Base-by-base conservation (phyloP, 2,797 vertebrate genomes). In the Anguilla anguilla region DNA sequence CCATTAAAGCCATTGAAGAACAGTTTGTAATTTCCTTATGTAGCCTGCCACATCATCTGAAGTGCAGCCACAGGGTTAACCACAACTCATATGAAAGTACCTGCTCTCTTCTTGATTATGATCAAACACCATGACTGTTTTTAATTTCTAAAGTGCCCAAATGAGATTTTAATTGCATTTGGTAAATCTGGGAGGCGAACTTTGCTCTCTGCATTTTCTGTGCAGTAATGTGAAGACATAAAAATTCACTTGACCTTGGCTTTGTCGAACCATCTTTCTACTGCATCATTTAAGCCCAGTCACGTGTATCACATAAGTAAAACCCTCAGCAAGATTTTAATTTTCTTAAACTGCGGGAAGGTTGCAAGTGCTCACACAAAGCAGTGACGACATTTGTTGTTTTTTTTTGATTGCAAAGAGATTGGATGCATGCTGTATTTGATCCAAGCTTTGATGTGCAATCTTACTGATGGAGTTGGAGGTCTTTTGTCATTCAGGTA, bases 41-140 rank as follows among this genome's bases (percentile, higher is more conserved):
- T 74, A 61, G 51, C 51, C 19, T 53, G 35, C n/a, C 39, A 6
- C 22, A 35, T 49, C 25, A 0, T 64, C 10, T 85, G 67, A 59
- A 57, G 57, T 67, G 22, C 69, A 69, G 85, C 46, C 28, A 83
- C 57, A 83, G 49, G 86, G 82, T 1, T 57, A 84, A 87, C 39
- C 6, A 1, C 87, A 57, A 39, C 87, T 86, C 84, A 85, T 88
- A 79, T n/a, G 59, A 51, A 89, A 88, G 84, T 86, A 89, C 81
- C 0, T 57, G 90, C 83, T 91, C 46, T 91, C 90, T 86, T 85
- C 86, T 87, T 90, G 87, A 53, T n/a, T 84, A 84, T 17, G 28
- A 61, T 84, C 31, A 84, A 19, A 59, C 22, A 31, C 46, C 13
- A 28, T 51, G 35, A 39, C 57, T 55, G 17, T 86, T 69, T 86